Conservation (phyloP, 2,113 vertebrate genomes). For the Urocynchramus pylzowi region DNA sequence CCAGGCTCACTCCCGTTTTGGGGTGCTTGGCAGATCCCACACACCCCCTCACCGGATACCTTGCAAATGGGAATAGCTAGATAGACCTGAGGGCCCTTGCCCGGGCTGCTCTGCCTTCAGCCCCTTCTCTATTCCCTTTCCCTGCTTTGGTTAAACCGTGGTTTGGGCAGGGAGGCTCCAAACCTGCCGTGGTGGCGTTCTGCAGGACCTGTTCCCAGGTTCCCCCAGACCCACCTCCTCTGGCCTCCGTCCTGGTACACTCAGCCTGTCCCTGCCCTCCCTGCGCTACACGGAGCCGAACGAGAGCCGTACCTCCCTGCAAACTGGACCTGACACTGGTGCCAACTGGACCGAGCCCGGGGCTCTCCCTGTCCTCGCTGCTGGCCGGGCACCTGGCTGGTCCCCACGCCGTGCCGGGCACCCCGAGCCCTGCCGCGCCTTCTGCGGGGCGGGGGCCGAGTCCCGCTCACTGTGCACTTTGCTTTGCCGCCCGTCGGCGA, state of each 20-base stretch:
- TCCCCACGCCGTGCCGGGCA: not conserved
- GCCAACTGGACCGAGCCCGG: conserved; percentile 14
- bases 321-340: conserved; percentile 48
- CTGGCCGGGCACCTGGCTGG: not conserved
- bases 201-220: not conserved
- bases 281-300: not conserved
- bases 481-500: not conserved
- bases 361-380: conserved; percentile 1
- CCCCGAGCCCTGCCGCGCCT: not conserved
- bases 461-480: conserved; percentile 33
- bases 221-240: not conserved
- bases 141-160: not conserved
- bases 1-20: not conserved
- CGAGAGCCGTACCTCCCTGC: conserved; percentile 5
- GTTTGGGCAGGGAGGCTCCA: not conserved
- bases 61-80: conserved; percentile 34
- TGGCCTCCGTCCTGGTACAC: not conserved
- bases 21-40: not conserved
- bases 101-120: not conserved
- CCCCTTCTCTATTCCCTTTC: conserved; percentile 7
- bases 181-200: not conserved
- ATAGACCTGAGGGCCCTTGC: not conserved
- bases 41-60: not conserved
- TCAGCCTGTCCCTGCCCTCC: not conserved
- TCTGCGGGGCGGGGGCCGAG: not conserved